Evolutionary conservation across 2,113 vertebrate genomes (phyloP).

Genomic region (Siphamia tubifer): DNA sequence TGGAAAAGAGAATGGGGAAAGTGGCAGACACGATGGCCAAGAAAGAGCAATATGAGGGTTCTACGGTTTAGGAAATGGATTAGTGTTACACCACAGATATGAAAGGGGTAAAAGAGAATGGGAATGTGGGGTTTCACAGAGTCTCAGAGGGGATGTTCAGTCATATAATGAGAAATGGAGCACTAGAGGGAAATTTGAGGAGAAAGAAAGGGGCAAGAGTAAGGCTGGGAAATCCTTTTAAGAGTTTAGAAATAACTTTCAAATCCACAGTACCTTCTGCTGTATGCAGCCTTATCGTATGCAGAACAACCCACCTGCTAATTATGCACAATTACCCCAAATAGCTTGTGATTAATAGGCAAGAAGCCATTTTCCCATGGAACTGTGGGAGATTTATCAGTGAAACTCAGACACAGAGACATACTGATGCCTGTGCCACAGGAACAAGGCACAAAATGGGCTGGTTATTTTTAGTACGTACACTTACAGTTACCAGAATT

Average conservation of each 20-base stretch:
- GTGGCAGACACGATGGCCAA: background rate
- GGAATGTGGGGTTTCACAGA: background rate
- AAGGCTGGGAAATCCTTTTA: background rate
- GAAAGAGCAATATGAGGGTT: background rate
- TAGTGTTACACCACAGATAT: conserved; percentile 1
- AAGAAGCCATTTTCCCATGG: conserved; percentile 7
- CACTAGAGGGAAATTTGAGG: background rate
- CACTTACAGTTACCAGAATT: conserved; percentile 2
- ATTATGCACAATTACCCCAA: conserved; percentile 41
- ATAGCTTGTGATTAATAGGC: conserved; percentile 46
- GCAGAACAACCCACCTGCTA: conserved; percentile 30
- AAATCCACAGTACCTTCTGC: background rate
- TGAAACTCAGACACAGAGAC: conserved; percentile 3
- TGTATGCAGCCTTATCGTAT: background rate
- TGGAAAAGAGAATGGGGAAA: background rate
- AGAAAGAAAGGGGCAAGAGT: background rate
- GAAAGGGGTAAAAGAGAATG: background rate
- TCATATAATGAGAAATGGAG: background rate
- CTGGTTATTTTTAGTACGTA: conserved; percentile 38
- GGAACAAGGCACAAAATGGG: conserved; percentile 23
- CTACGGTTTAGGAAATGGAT: background rate
- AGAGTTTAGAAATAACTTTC: background rate
- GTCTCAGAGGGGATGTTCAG: background rate
- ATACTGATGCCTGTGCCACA: background rate
- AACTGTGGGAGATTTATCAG: conserved; percentile 8